Conservation (phyloP, 1,140 invertebrate species). For the Schlechtendalia chinensis region DNA sequence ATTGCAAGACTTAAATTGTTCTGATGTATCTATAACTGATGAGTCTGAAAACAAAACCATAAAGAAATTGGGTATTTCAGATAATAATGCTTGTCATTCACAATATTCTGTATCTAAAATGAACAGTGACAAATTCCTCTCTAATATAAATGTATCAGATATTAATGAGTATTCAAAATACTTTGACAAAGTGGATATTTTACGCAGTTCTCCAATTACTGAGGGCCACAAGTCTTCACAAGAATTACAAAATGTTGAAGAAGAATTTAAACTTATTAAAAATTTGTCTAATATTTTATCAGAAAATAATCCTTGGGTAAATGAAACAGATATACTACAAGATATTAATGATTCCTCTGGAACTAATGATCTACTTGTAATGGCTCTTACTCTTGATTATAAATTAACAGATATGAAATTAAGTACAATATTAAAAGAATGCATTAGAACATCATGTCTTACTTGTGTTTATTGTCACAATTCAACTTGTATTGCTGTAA, state of each 20-base stretch:
- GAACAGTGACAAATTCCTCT: neutral
- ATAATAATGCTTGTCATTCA: neutral
- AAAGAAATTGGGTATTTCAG: neutral
- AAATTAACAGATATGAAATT: slow-evolving; percentile 71
- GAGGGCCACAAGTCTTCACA: neutral
- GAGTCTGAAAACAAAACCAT: slow-evolving; percentile 31
- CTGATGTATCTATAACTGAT: slow-evolving; percentile 32
- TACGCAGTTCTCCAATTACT: neutral
- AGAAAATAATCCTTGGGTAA: slow-evolving; percentile 42
- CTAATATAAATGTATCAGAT: neutral
- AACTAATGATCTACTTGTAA: slow-evolving; percentile 56
- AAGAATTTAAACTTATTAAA: slow-evolving; percentile 46
- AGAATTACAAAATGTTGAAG: slow-evolving; percentile 21
- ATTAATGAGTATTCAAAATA: neutral
- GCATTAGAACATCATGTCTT: slow-evolving; percentile 66
- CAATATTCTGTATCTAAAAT: neutral
- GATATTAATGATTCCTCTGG: neutral
- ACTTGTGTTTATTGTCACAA: slow-evolving; percentile 81
- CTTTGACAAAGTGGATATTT: neutral
- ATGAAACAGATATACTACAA: slow-evolving; percentile 16
- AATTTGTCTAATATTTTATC: slow-evolving; percentile 38
- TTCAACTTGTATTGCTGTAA: slow-evolving; percentile 75
- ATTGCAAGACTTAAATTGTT: slow-evolving; percentile 44
- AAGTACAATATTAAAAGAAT: slow-evolving; percentile 69
- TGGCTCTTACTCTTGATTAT: slow-evolving; percentile 72